Base-by-base conservation (phyloP, 2,888 invertebrate genomes). In the Drepanosiphum platanoidis region DNA sequence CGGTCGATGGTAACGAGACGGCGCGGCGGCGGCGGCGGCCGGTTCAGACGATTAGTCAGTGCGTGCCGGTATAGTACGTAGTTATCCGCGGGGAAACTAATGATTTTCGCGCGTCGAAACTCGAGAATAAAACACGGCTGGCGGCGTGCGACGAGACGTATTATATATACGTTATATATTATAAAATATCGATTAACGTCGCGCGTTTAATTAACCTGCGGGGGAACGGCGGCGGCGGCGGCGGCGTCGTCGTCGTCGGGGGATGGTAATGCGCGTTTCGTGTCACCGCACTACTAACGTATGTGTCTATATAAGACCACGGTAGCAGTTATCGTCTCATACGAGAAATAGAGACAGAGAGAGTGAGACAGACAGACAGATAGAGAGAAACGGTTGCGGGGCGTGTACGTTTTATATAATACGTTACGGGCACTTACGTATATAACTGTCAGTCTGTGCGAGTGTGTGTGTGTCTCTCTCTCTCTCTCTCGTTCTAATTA, bases 401-500 rank as follows among this genome's bases (percentile, higher is more conserved):
- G 52, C 52, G 52, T 15, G 52, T 52, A 52, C 52, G n/a, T n/a
- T n/a, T n/a, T n/a, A 52, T 52, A 22, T 3, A 52, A 22, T 22
- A 18, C 22, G 22, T 52, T 52, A 52, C 52, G 52, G 18, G 22
- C 42, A 39, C 39, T 39, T 42, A 42, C 42, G 4, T 42, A 42
- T 52, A 61, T 61, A 61, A 22, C 27, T 61, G 3, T 8, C 9
- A 22, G 27, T 61, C 11, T 11, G 18, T 15, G 3, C 13, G 70
- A 1, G 42, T 30, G 15, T 46, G 27, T 30, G 32, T 9, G 2
- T 18, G 30, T 52, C 52, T 18, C 52, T 52, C 8, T 22, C 27
- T 18, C 7, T n/a, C 27, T 9, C 27, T 13, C 32, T 18, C 22
- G 61, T 36, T 52, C 77, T 84, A 75, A 84, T 84, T 84, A 84